Percentiles rank a stretch among this genome's conserved stretches.
Conservation (phyloP, 2,888 invertebrate species). For the Dinocampus coccinellae region DNA sequence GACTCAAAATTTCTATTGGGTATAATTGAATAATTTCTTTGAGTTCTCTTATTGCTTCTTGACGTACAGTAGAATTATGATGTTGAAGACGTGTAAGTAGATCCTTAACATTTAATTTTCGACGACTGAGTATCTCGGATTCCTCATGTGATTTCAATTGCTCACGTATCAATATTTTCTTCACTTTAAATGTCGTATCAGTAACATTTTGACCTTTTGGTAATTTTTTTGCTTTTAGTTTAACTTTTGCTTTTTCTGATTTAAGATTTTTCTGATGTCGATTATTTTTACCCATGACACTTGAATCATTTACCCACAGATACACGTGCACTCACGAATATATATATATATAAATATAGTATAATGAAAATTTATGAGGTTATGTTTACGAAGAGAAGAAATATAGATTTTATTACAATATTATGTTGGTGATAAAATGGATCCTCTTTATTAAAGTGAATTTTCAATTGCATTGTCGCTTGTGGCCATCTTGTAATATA, state of each 20-base stretch:
- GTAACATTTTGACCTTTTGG: constrained; percentile 93
- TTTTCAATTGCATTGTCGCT: too few relatives aligned
- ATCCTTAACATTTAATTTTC: constrained; percentile 81
- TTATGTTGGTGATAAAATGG: too few relatives aligned
- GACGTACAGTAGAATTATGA: constrained; percentile 79
- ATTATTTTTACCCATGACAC: constrained; percentile 74
- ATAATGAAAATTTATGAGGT: too few relatives aligned
- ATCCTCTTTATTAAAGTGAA: too few relatives aligned
- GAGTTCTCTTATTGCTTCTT: constrained; percentile 76
- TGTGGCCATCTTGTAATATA: too few relatives aligned
- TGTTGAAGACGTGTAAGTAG: constrained; percentile 80
- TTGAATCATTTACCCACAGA: too few relatives aligned
- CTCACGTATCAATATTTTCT: constrained; percentile 86
- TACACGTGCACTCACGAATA: too few relatives aligned
- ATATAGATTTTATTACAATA: too few relatives aligned
- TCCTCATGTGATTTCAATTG: constrained; percentile 76
- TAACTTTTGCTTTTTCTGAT: constrained; percentile 90
- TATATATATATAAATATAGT: too few relatives aligned
- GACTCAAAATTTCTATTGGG: constrained; percentile 70
- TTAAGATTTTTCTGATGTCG: constrained; percentile 82
- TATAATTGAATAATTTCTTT: constrained; percentile 72
- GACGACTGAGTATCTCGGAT: constrained; percentile 75
- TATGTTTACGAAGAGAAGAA: too few relatives aligned
- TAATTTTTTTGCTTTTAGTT: constrained; percentile 85
- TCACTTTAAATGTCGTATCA: constrained; percentile 89